phyloP scores from a whole-genome alignment of 1,140 invertebrate genomes.

The Drosophila kohkoa region DNA sequence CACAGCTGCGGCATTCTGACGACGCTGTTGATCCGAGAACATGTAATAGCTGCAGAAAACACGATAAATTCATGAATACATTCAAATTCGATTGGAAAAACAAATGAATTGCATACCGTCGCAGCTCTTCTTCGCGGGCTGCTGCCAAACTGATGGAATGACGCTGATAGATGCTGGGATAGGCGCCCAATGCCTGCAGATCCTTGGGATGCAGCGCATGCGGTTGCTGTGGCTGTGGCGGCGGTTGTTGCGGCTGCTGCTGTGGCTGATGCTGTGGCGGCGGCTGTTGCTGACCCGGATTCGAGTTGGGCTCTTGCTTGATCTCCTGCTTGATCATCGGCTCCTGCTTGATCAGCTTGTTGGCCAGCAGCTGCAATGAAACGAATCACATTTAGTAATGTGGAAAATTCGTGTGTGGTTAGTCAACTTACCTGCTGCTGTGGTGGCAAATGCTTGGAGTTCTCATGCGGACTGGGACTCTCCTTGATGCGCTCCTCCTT shows the following conservation, averaged over 20 bases:
- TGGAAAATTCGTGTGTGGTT: neutral
- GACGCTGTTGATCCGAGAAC: constrained; percentile 86
- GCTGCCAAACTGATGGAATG: constrained; percentile 76
- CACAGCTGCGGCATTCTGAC: constrained; percentile 68
- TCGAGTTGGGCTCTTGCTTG: constrained; percentile 72
- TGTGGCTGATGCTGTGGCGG: constrained; percentile 59
- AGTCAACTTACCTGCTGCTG: constrained; percentile 61
- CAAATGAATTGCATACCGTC: constrained; percentile 84
- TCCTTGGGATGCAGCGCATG: constrained; percentile 82
- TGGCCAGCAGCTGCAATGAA: constrained; percentile 62
- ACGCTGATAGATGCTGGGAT: constrained; percentile 82
- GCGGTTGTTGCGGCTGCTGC: constrained; percentile 85
- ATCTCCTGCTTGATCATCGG: constrained; percentile 76
- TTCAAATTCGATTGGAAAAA: neutral
- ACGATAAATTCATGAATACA: neutral
- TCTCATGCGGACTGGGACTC: constrained; percentile 84
- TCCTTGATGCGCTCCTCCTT: constrained; percentile 92
- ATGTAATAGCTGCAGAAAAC: constrained; percentile 86
- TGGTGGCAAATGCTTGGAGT: constrained; percentile 67
- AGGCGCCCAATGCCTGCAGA: constrained; percentile 76
- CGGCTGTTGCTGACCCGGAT: constrained; percentile 54
- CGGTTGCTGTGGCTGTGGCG: constrained; percentile 82
- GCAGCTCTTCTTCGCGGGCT: constrained; percentile 86
- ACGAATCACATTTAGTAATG: neutral
- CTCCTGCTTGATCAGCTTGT: constrained; percentile 81